phyloP scores from a whole-genome alignment of 30 jellyfish, hydroid and myxozoan species.

The Aurelia sp. region DNA sequence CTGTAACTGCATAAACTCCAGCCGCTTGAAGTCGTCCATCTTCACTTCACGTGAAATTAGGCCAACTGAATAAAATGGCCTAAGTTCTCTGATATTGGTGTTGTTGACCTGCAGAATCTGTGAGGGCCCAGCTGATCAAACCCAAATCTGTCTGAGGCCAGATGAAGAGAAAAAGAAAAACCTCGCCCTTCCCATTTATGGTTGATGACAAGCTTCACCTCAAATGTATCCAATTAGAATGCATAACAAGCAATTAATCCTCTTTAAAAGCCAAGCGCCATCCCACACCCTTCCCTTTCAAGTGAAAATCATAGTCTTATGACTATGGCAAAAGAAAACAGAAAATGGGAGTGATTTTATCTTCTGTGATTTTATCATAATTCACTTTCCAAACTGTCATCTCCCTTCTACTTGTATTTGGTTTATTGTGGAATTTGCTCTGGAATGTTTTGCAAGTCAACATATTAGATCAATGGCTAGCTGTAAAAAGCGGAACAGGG shows the following conservation, averaged over 20 bases:
- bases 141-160: neutral
- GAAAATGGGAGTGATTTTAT: no score
- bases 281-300: conserved; percentile 25
- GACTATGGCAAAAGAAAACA: no score
- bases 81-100: neutral
- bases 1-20: conserved; percentile 59
- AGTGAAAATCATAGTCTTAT: neutral
- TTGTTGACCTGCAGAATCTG: neutral
- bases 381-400: no score
- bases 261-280: neutral
- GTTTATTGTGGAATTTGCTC: no score
- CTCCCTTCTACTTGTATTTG: no score
- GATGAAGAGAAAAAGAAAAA: neutral
- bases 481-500: no score
- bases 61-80: neutral
- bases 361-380: no score
- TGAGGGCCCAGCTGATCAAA: neutral
- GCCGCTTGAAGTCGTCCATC: conserved; percentile 77
- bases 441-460: no score
- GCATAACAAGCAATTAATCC: neutral
- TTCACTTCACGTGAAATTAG: neutral
- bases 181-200: conserved; percentile 84
- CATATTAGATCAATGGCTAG: no score
- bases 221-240: conserved; percentile 54
- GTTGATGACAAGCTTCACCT: conserved; percentile 6